Evolutionary conservation across 2,113 vertebrate species (phyloP).

Genomic region (Gymnarchus niloticus): DNA sequence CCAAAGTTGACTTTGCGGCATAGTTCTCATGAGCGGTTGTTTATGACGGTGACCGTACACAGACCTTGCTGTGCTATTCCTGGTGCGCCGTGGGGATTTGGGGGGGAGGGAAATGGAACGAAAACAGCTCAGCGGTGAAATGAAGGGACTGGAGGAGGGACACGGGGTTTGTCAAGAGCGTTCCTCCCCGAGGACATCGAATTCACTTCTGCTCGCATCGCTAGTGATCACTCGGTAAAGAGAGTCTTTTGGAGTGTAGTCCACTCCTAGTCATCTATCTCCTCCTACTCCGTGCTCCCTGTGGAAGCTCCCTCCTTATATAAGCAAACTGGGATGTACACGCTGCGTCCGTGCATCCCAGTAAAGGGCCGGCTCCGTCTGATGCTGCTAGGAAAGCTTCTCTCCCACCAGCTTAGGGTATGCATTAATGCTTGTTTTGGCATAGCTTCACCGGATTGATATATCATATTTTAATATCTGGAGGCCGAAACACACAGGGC

Average conservation of each 20-base stretch:
- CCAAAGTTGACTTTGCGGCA: background rate
- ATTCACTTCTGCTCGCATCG: conserved; percentile 27
- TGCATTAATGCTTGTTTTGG: no score
- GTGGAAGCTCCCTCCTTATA: background rate
- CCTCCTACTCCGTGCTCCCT: conserved; percentile 23
- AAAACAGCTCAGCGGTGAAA: conserved; percentile 36
- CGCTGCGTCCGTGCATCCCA: background rate
- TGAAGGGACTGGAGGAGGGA: conserved; percentile 40
- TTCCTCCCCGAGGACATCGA: conserved; percentile 28
- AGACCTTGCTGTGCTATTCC: conserved; percentile 40
- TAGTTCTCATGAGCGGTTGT: conserved; percentile 16
- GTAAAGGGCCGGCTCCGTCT: background rate
- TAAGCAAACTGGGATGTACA: background rate
- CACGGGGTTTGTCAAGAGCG: conserved; percentile 29
- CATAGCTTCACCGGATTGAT: no score
- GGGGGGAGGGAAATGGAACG: conserved; percentile 42
- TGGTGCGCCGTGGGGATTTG: conserved; percentile 30
- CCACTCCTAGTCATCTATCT: background rate
- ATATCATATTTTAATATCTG: no score
- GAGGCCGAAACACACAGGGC: background rate
- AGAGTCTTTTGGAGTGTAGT: background rate
- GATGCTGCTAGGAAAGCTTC: conserved; percentile 18
- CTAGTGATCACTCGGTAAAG: conserved; percentile 12
- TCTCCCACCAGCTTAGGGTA: background rate
- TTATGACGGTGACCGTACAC: conserved; percentile 37